Evolutionary conservation across 2,113 vertebrate genomes (phyloP).

Genomic region (Corvus cornix): DNA sequence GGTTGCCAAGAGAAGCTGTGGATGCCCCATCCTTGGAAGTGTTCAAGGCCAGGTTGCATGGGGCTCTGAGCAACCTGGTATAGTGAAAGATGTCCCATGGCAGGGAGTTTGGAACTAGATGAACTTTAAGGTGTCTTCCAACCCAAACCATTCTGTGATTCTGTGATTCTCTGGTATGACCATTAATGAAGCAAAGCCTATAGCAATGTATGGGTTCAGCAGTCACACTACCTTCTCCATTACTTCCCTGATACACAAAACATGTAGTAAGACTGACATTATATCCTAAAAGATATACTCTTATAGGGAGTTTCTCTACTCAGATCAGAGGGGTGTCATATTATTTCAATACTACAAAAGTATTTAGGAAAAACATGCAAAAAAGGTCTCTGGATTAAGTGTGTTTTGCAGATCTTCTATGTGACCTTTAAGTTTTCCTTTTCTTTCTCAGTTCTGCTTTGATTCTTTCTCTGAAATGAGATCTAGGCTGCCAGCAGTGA

Average conservation of each 20-base stretch:
- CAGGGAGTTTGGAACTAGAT: neutral
- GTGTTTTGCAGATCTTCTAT: neutral
- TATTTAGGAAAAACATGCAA: neutral
- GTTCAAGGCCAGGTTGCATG: neutral
- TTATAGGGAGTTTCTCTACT: neutral
- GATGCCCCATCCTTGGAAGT: neutral
- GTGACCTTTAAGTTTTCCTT: neutral
- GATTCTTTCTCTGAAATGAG: neutral
- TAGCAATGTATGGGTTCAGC: neutral
- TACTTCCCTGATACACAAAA: neutral
- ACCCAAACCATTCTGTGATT: neutral
- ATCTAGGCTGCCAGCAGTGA: slow-evolving; percentile 12
- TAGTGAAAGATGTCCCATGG: neutral
- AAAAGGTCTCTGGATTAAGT: neutral
- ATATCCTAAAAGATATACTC: neutral
- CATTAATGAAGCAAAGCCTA: neutral
- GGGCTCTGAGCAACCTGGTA: neutral
- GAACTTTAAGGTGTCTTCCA: neutral
- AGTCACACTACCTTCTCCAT: neutral
- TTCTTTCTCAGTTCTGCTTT: neutral
- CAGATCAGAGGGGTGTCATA: neutral
- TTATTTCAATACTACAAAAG: neutral
- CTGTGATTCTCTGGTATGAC: neutral
- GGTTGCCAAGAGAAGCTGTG: neutral
- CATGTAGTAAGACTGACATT: neutral